Evolutionary conservation across 2,888 invertebrate genomes (phyloP), one percentile per base, ranked within the genome.

Genomic region (Andrena dorsata): DNA sequence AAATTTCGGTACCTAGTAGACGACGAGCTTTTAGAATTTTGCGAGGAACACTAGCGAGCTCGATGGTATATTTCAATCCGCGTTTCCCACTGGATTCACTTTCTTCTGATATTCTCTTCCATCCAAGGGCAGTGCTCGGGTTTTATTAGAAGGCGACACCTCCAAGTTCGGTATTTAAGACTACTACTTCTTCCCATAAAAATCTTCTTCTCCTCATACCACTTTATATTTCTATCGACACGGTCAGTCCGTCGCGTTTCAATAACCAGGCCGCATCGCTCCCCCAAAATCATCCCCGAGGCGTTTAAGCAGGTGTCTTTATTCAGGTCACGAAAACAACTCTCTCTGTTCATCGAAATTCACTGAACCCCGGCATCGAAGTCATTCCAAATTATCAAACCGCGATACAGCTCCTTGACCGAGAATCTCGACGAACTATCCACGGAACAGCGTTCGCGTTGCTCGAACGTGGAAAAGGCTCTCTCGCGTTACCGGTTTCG

Each of bases 401-500:
- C 26, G 16, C 51, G 28, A 10, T 16, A 13, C 20, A 2, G 20
- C 2, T 10, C 5, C 20, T 4, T 28, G 10, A 20, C 23, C 4
- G 8, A 13, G 32, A 35, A 56, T 53, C 16, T 16, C 56, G 30
- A 60, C n/a, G 58, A 53, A 20, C 58, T n/a, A 60, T 28, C n/a
- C 20, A 60, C 49, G 60, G 20, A 3, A 4, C 4, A 71, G 20
- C 51, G 8, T 51, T 51, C 51, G 51, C 41, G 41, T 41, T 13
- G 13, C 13, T 41, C 41, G 41, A 13, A 41, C 41, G 41, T 41
- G 41, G 13, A 41, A 13, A 13, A 35, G 20, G 35, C 35, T 35
- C 53, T 35, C 35, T 53, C 35, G 68, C 69, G 41, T 60, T 47
- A 20, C 47, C 23, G 20, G 28, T 47, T 56, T 68, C 75, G 49